These are phyloP conservation scores for Coelogynopora nodosa DNA, from an alignment of 2,888 invertebrate species.

Conservation along the genomic window DNA sequence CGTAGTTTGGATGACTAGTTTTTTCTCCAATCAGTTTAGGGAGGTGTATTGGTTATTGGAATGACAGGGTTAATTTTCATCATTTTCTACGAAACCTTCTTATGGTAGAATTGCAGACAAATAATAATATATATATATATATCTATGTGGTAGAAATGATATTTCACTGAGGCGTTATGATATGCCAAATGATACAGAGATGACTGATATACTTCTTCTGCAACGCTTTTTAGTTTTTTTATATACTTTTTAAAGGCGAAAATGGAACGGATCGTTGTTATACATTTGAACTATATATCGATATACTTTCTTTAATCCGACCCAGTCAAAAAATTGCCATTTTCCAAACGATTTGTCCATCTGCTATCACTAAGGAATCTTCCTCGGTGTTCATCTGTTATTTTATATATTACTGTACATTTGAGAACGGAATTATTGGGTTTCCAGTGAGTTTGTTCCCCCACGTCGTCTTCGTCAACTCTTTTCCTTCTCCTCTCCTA, in stretches of 20 bases:
- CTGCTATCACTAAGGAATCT: background rate
- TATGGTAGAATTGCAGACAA: too few species aligned
- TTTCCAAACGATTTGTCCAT: slow-evolving; percentile 20
- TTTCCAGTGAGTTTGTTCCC: background rate
- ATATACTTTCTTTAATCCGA: background rate
- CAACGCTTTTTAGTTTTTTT: too few species aligned
- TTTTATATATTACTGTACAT: background rate
- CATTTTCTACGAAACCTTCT: too few species aligned
- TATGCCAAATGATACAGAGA: too few species aligned
- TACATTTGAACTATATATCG: background rate
- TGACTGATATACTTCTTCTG: too few species aligned
- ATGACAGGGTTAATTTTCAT: background rate
- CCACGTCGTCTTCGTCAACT: background rate
- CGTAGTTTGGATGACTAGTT: too few species aligned
- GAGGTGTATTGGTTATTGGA: background rate
- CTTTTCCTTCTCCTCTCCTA: background rate
- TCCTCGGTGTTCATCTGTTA: background rate
- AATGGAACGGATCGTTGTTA: too few species aligned
- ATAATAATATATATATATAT: too few species aligned
- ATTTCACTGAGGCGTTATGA: too few species aligned
- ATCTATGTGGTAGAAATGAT: too few species aligned
- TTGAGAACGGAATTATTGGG: background rate
- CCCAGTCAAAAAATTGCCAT: background rate
- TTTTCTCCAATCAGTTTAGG: too few species aligned
- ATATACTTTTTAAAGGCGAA: too few species aligned